These are phyloP conservation scores for Cerastis rubricosa DNA, from an alignment of 2,888 invertebrate genomes.

Conservation along the genomic window DNA sequence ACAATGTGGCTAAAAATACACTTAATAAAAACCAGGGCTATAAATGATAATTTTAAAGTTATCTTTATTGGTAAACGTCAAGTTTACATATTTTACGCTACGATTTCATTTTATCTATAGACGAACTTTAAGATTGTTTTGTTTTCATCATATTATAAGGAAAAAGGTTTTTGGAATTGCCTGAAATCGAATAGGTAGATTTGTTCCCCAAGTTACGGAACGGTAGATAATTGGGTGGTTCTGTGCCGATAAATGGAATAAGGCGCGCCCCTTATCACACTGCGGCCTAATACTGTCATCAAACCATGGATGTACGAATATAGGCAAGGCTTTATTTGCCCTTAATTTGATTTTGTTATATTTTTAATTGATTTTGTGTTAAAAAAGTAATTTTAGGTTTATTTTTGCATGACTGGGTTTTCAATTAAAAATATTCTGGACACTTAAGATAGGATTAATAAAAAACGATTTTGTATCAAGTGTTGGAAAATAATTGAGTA, in stretches of 20 bases:
- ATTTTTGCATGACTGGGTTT: neutral
- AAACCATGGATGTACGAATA: slow-evolving; percentile 42
- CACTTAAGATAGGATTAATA: neutral
- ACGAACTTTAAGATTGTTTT: neutral
- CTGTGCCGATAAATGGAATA: slow-evolving; percentile 46
- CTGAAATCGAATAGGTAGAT: neutral
- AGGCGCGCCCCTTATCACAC: slow-evolving; percentile 37
- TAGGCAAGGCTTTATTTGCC: neutral
- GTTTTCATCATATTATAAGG: neutral
- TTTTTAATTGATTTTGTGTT: too few species aligned
- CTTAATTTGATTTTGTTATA: neutral
- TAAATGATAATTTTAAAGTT: neutral
- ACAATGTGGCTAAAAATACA: neutral
- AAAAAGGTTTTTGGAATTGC: neutral
- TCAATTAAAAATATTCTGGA: neutral
- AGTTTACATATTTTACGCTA: neutral
- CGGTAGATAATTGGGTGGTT: slow-evolving; percentile 38
- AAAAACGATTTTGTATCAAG: neutral
- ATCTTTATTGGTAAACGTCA: neutral
- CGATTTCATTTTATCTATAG: neutral
- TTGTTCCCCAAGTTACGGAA: slow-evolving; percentile 19
- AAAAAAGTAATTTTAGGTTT: too few species aligned
- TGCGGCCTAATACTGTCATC: slow-evolving; percentile 44
- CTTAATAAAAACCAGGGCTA: neutral
- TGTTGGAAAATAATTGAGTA: neutral